Percentiles rank a stretch among this genome's conserved stretches.
These are phyloP conservation scores for Phaonia tiefii DNA, from an alignment of 2,888 invertebrate species.

Conservation along the genomic window DNA sequence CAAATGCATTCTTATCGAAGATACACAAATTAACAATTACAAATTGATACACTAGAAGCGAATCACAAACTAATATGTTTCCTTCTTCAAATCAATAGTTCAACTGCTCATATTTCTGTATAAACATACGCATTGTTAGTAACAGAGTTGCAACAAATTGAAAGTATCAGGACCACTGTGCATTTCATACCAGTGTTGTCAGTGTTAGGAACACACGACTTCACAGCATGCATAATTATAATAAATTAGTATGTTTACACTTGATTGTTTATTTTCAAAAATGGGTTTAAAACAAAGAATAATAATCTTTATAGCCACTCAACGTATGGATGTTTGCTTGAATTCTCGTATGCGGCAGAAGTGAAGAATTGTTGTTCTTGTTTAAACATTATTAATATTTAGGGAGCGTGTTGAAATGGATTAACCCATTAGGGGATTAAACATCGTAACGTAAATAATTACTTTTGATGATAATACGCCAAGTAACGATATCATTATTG, in stretches of 20 bases:
- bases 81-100: no score
- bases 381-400: slow-evolving; percentile 14
- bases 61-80: no score
- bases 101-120: no score
- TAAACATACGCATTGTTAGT: no score
- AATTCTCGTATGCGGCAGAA: background rate
- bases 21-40: no score
- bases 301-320: slow-evolving; percentile 2
- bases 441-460: background rate
- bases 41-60: no score
- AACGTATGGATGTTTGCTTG: background rate
- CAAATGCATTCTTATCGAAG: no score
- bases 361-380: background rate
- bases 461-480: background rate
- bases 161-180: background rate
- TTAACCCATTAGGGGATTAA: slow-evolving; percentile 32
- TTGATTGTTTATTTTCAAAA: slow-evolving; percentile 32
- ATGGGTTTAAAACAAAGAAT: slow-evolving; percentile 33
- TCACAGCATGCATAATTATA: slow-evolving; percentile 39
- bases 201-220: background rate
- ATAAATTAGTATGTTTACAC: slow-evolving; percentile 38
- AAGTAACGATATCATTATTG: no score
- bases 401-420: slow-evolving; percentile 26
- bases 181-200: background rate
- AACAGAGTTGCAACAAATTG: no score